phyloP scores from a whole-genome alignment of 2,888 invertebrate genomes.

The Cepaea hortensis region DNA sequence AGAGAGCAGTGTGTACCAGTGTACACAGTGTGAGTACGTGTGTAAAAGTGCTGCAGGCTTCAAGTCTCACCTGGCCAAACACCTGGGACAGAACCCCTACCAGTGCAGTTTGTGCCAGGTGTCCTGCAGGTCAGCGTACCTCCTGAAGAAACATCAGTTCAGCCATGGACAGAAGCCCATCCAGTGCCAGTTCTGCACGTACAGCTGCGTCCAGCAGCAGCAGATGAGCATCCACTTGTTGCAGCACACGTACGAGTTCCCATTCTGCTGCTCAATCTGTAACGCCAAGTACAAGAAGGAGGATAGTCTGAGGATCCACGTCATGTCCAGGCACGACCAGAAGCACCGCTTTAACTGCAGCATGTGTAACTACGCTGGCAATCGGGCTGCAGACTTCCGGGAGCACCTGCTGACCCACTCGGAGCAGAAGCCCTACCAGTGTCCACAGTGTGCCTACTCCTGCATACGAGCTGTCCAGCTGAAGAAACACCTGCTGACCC shows the following conservation, averaged over 20 bases:
- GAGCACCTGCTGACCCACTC: conserved; percentile 48
- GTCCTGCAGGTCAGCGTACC: conserved; percentile 22
- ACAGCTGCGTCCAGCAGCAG: conserved; percentile 44
- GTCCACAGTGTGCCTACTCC: conserved; percentile 40
- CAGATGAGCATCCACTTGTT: conserved; percentile 46
- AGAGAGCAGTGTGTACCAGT: conserved; percentile 24
- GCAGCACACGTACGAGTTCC: conserved; percentile 43
- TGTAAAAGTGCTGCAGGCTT: conserved; percentile 42
- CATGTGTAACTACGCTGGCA: conserved; percentile 46
- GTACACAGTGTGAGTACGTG: conserved; percentile 26
- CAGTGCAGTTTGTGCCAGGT: conserved; percentile 37
- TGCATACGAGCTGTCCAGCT: conserved; percentile 39
- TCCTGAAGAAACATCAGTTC: conserved; percentile 44
- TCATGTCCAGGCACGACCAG: conserved; percentile 37
- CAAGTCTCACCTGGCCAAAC: conserved; percentile 46
- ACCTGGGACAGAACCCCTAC: conserved; percentile 26
- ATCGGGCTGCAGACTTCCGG: conserved; percentile 46
- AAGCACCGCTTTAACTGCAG: conserved; percentile 25
- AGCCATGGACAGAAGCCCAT: conserved; percentile 32
- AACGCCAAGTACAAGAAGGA: conserved; percentile 47
- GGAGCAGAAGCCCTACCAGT: conserved; percentile 43
- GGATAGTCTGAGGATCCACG: conserved; percentile 43
- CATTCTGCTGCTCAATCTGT: conserved; percentile 44
- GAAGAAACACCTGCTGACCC: conserved; percentile 36
- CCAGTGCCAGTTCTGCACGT: conserved; percentile 45